Conservation (phyloP, 1,140 invertebrate species). For the Teleogryllus occipitalis region DNA sequence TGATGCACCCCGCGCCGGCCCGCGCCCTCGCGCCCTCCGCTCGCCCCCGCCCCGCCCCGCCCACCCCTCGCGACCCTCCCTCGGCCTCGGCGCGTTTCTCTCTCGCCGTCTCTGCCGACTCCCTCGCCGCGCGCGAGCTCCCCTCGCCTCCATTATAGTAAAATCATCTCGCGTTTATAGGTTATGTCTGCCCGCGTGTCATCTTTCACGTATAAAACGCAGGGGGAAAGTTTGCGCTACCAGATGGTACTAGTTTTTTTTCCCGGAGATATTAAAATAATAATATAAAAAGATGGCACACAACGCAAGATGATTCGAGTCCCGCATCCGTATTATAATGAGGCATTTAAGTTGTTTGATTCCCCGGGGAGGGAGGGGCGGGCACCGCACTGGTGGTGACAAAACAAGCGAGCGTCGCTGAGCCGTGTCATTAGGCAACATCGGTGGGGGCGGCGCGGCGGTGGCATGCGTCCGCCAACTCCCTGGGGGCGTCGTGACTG, state of each 20-base stretch:
- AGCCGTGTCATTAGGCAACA: constrained; percentile 8
- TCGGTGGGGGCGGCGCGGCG: too few relatives aligned
- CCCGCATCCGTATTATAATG: background rate
- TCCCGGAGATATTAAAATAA: constrained; percentile 11
- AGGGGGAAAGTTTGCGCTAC: constrained; percentile 10
- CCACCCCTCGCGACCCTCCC: too few relatives aligned
- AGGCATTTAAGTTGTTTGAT: constrained; percentile 9
- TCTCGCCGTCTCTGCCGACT: background rate
- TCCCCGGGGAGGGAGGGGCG: background rate
- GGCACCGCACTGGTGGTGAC: constrained; percentile 9
- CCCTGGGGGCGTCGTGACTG: too few relatives aligned
- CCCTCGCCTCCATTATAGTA: background rate
- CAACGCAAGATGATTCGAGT: constrained; percentile 7
- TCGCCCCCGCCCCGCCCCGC: background rate
- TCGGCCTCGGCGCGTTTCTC: background rate
- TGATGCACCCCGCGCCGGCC: constrained; percentile 1
- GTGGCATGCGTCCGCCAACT: background rate
- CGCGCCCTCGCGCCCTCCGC: background rate
- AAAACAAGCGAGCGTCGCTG: background rate
- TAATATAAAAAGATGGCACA: constrained; percentile 18
- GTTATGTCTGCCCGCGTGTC: constrained; percentile 14
- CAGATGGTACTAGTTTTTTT: constrained; percentile 16
- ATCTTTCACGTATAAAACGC: constrained; percentile 11
- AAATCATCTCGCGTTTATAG: constrained; percentile 4
- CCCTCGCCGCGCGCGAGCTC: background rate